phyloP scores from a whole-genome alignment of 2,888 invertebrate species.

The Taphrorychus bicolor region DNA sequence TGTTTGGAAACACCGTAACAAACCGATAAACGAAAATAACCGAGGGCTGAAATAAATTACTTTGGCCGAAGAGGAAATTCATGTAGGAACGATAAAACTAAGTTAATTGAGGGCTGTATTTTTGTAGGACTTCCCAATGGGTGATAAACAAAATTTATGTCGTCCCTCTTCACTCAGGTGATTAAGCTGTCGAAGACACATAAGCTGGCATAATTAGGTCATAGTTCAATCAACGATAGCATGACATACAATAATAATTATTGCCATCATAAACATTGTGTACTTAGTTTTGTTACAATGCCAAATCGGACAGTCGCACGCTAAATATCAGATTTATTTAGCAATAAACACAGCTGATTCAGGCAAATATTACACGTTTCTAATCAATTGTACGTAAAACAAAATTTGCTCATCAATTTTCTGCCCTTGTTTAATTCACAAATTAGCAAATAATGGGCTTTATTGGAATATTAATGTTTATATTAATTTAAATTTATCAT shows the following conservation, averaged over 20 bases:
- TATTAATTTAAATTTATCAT: conserved; percentile 16
- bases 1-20: conserved; percentile 38
- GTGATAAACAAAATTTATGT: conserved; percentile 1
- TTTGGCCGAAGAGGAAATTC: conserved; percentile 20
- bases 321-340: conserved; percentile 23
- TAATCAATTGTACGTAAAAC: conserved; percentile 14
- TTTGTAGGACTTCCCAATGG: not conserved
- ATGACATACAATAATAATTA: conserved; percentile 3
- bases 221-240: not conserved
- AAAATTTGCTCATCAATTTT: conserved; percentile 19
- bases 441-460: conserved; percentile 20
- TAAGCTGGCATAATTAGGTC: not conserved
- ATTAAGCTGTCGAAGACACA: not conserved
- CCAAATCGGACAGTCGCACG: not conserved
- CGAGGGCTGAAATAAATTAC: conserved; percentile 34
- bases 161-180: not conserved
- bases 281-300: not conserved
- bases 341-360: conserved; percentile 12
- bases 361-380: conserved; percentile 23
- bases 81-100: conserved; percentile 26
- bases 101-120: conserved; percentile 16
- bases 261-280: not conserved
- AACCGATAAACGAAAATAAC: conserved; percentile 37
- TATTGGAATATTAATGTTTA: conserved; percentile 18
- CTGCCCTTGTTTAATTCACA: conserved; percentile 18